Base-by-base conservation (phyloP, 2,888 invertebrate species). In the Laothoe populi region DNA sequence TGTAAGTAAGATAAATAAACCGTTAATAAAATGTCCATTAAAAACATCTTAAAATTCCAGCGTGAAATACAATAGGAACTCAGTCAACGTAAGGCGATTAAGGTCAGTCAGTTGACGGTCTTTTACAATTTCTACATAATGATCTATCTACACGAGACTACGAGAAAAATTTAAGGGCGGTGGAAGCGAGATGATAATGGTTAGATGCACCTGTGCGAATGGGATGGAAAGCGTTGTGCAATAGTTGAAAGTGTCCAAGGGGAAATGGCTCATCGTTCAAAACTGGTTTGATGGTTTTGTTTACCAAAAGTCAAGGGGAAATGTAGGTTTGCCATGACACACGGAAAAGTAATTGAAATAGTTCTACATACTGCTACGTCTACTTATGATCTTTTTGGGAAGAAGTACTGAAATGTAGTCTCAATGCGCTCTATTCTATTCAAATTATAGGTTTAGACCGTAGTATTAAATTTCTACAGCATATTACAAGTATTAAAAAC, bases 101-200 rank as follows among this genome's bases (percentile, higher is more conserved):
- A 53, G 53, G 53, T 35, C 53, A 53, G 11, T 21, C 13, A 2
- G 46, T 10, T 7, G 53, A 19, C 53, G 35, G 19, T 35, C 8
- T 2, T 19, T 19, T 53, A 31, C 53, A 53, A 31, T 53, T 53
- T 53, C 19, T 53, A 53, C 53, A 53, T 53, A 35, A 53, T 53
- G 19, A 35, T 11, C 19, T 35, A 19, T 31, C 19, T 35, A 19
- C 19, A 44, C 19, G 8, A 44, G 44, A 53, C 35, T 35, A 35
- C 19, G 19, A 19, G 53, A 53, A 35, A 53, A 35, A 35, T 35
- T 26, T 26, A 53, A 53, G 49, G 49, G 49, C 49, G 49, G 2
- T 16, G 53, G 11, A 19, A 35, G 11, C 10, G 19, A 53, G 19
- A 35, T 11, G 19, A 19, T 19, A 31, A 31, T 31, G 11, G 31